Evolutionary conservation across 2,797 vertebrate species (phyloP).

Genomic region (Sebastes itinus): DNA sequence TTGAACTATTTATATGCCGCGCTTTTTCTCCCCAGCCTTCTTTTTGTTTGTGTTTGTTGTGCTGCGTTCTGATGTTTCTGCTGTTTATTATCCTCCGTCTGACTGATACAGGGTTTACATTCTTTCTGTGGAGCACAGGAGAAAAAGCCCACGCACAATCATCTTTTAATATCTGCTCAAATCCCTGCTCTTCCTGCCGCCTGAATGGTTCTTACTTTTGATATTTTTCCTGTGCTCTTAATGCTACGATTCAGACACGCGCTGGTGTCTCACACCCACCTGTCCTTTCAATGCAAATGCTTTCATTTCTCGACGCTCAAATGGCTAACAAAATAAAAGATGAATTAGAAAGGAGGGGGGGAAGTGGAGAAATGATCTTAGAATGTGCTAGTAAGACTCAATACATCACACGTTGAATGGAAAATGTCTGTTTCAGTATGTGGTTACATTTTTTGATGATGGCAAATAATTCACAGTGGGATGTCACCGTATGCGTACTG

Average conservation of each 20-base stretch:
- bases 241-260: slow-evolving; percentile 61
- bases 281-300: slow-evolving; percentile 70
- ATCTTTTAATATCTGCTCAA: slow-evolving; percentile 84
- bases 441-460: slow-evolving; percentile 41
- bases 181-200: slow-evolving; percentile 69
- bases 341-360: slow-evolving; percentile 35
- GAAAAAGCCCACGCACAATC: slow-evolving; percentile 81
- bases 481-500: slow-evolving; percentile 17
- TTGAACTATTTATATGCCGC: slow-evolving; percentile 78
- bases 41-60: slow-evolving; percentile 72
- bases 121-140: slow-evolving; percentile 74
- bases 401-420: slow-evolving; percentile 39
- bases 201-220: slow-evolving; percentile 71
- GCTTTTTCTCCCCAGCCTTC: slow-evolving; percentile 49
- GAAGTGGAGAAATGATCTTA: slow-evolving; percentile 38
- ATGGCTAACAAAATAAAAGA: slow-evolving; percentile 61
- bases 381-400: slow-evolving; percentile 43
- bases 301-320: slow-evolving; percentile 62
- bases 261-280: slow-evolving; percentile 76
- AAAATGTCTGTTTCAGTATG: slow-evolving; percentile 36
- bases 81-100: slow-evolving; percentile 76
- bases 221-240: slow-evolving; percentile 59
- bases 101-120: slow-evolving; percentile 80
- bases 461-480: slow-evolving; percentile 38
- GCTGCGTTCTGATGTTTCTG: slow-evolving; percentile 71